Evolutionary conservation across 1,140 invertebrate genomes (phyloP), one percentile per base, ranked within the genome.

Genomic region (Aphaenogaster ashmeadi): DNA sequence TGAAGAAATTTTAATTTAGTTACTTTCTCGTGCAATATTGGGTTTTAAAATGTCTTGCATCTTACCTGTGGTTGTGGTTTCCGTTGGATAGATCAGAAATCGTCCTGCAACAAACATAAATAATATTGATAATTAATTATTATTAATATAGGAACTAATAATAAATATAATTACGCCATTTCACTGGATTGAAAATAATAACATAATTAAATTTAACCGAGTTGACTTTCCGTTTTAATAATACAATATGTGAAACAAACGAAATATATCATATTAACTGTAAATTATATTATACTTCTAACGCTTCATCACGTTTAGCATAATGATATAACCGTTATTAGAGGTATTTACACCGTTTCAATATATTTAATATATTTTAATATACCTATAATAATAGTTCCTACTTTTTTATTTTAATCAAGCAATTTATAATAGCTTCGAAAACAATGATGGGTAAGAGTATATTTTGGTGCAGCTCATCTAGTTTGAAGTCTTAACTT

Each of bases 31-130:
- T 66, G 64, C 33, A 67, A 41, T 47, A n/a, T 56, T 56, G 0
- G 18, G 3, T 13, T 47, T 60, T 11, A 13, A 60, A 66, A n/a
- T 78, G 9, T 41, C 2, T 52, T 47, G 18, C 15, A 38, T 50
- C 92, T 93, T 74, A 93, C 93, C 92, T 90, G 60, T 87, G 91
- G 38, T 86, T 87, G 52, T 27, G 27, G 27, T 89, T 93, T 33
- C 71, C 58, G 69, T 85, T 90, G 79, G 91, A 91, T 38, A 90
- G 83, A 85, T 93, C 93, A 62, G 90, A 80, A 67, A 93, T 93
- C 52, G 92, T 93, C 52, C 93, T 93, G 93, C 47, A 93, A 93
- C 89, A 92, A 78, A 92, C 84, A 80, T 52, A 74, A 56, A 58
- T 8, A 72, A 1, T 56, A n/a, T 38, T 27, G n/a, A 18, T 64